These are phyloP conservation scores for Drosophila watanabei DNA, from an alignment of 1,140 invertebrate genomes.

Conservation along the genomic window DNA sequence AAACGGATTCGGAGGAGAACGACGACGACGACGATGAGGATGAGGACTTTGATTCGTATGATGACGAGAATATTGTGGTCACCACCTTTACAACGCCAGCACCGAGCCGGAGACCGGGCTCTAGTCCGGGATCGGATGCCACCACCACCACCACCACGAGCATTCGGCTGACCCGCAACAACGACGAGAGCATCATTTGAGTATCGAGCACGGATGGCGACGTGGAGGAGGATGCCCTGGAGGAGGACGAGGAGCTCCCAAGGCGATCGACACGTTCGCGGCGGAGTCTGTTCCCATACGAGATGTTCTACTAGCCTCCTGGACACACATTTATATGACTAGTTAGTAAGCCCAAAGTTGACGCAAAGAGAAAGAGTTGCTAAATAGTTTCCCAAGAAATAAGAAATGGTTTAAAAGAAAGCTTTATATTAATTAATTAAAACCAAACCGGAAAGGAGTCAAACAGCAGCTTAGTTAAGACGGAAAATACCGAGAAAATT, in stretches of 20 bases:
- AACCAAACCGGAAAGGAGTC: constrained; percentile 12
- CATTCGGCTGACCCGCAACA: constrained; percentile 80
- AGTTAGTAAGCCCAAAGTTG: constrained; percentile 49
- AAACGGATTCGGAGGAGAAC: constrained; percentile 77
- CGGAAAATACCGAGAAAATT: constrained; percentile 34
- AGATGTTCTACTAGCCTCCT: constrained; percentile 68
- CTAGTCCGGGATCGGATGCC: constrained; percentile 37
- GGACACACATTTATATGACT: constrained; percentile 46
- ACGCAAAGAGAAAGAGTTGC: constrained; percentile 24
- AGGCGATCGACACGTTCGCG: constrained; percentile 5
- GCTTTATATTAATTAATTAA: constrained; percentile 61
- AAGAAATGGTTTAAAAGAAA: constrained; percentile 62
- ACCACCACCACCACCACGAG: constrained; percentile 76
- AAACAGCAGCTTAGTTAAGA: constrained; percentile 4
- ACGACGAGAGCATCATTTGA: constrained; percentile 85
- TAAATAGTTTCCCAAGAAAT: constrained; percentile 24
- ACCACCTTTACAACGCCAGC: constrained; percentile 75
- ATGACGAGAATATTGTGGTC: constrained; percentile 83
- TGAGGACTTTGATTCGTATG: constrained; percentile 84
- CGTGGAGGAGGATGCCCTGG: constrained; percentile 16
- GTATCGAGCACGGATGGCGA: constrained; percentile 42
- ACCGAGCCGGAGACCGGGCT: constrained; percentile 45
- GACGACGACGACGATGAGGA: constrained; percentile 81
- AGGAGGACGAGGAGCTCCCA: constrained; percentile 2
- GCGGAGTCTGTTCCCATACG: constrained; percentile 51